A percentile compares a stretch with the other conserved stretches of the same genome.
Evolutionary conservation across 2,113 vertebrate genomes (phyloP).

Genomic region (Potamarius usumacintae): DNA sequence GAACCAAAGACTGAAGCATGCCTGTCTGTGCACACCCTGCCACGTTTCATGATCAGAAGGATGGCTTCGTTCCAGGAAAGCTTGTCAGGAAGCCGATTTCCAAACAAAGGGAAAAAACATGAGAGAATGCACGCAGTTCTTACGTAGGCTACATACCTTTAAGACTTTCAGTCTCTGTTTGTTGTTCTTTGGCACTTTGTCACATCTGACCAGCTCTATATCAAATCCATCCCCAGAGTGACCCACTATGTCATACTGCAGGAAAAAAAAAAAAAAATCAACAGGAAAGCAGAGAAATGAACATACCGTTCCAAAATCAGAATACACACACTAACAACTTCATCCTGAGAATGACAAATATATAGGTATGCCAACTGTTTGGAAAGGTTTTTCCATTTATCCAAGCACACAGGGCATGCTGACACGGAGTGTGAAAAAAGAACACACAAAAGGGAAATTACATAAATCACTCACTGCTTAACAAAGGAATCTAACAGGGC

Average conservation of each 20-base stretch:
- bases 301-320: constrained; percentile 2
- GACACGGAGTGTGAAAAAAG: constrained; percentile 4
- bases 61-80: constrained; percentile 22
- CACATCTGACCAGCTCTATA: constrained; percentile 79
- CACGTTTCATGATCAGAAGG: constrained; percentile 17
- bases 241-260: constrained; percentile 89
- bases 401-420: not conserved
- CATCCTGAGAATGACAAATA: constrained; percentile 28
- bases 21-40: not conserved
- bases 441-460: constrained; percentile 2
- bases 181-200: constrained; percentile 88
- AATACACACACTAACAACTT: constrained; percentile 16
- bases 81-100: constrained; percentile 25
- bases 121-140: not conserved
- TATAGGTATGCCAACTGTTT: not conserved
- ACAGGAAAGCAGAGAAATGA: constrained; percentile 45
- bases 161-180: constrained; percentile 91
- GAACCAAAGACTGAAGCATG: not conserved
- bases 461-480: constrained; percentile 19
- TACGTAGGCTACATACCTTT: constrained; percentile 76
- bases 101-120: constrained; percentile 39
- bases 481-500: not conserved
- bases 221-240: constrained; percentile 91
- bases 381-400: constrained; percentile 5
- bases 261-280: constrained; percentile 49